A percentile compares a stretch with the other conserved stretches of the same genome.
Evolutionary conservation across 2,797 vertebrate genomes (phyloP).

Genomic region (Enteromius treurensis): DNA sequence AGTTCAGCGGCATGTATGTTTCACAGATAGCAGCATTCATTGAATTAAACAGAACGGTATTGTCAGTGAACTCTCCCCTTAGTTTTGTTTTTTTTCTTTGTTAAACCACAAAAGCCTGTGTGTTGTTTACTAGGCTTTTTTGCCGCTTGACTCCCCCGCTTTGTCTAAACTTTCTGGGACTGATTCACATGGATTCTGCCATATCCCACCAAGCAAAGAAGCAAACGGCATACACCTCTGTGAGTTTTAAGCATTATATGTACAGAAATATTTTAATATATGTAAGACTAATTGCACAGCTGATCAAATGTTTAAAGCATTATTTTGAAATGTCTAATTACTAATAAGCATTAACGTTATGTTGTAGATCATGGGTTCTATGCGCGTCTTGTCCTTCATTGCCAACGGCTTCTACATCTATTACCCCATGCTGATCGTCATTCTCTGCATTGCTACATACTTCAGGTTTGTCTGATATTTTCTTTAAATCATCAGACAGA

Average conservation of each 20-base stretch:
- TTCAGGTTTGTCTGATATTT: slow-evolving; percentile 84
- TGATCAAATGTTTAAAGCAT: background rate
- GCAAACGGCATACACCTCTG: slow-evolving; percentile 95
- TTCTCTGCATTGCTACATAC: slow-evolving; percentile 97
- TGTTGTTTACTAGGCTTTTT: slow-evolving; percentile 84
- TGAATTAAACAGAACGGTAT: background rate
- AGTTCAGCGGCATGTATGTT: slow-evolving; percentile 98
- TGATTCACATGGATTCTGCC: slow-evolving; percentile 97
- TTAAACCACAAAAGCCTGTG: background rate
- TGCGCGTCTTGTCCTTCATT: slow-evolving; percentile 93
- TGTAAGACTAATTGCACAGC: background rate
- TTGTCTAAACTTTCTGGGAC: slow-evolving; percentile 96
- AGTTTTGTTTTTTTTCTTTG: background rate
- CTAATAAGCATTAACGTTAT: slow-evolving; percentile 26
- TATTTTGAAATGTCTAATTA: background rate
- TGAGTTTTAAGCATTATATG: slow-evolving; percentile 68
- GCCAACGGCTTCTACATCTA: slow-evolving; percentile 98
- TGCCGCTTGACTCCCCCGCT: slow-evolving; percentile 95
- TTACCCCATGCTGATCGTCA: slow-evolving; percentile 95
- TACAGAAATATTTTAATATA: background rate
- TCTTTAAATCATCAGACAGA: background rate
- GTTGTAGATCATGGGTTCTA: slow-evolving; percentile 95
- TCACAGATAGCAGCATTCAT: background rate
- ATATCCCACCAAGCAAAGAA: slow-evolving; percentile 89
- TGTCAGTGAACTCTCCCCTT: background rate